These are phyloP conservation scores for Hirtodrosophila trivittata DNA, from an alignment of 2,888 invertebrate species.

Conservation along the genomic window DNA sequence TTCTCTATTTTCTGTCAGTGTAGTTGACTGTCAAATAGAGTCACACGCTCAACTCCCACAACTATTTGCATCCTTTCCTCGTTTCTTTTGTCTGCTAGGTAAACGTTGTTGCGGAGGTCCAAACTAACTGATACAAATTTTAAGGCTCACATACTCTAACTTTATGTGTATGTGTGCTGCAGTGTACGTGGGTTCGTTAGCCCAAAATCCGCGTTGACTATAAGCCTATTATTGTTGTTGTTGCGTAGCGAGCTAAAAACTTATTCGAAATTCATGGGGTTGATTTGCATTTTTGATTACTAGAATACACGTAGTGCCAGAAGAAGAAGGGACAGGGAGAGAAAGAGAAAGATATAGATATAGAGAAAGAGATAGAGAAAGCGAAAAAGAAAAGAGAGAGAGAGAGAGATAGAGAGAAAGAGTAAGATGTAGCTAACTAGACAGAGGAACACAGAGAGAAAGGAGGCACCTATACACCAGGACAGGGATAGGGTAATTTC, in stretches of 20 bases:
- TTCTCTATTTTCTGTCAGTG: constrained; percentile 44
- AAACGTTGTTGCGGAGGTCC: constrained; percentile 22
- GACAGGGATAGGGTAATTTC: constrained; percentile 8
- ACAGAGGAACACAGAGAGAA: constrained; percentile 4
- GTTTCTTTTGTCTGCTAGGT: constrained; percentile 21
- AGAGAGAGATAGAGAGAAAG: background rate
- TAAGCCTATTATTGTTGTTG: constrained; percentile 46
- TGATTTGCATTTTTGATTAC: constrained; percentile 84
- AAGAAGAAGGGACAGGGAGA: background rate
- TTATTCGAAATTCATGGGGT: constrained; percentile 82
- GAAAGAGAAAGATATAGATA: background rate
- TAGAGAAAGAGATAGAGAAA: background rate
- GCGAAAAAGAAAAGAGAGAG: background rate
- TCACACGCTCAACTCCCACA: constrained; percentile 36
- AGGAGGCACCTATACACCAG: no score
- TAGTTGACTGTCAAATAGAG: constrained; percentile 33
- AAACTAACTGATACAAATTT: constrained; percentile 77
- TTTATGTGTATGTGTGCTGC: constrained; percentile 11
- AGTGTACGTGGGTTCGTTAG: constrained; percentile 75
- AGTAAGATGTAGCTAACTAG: background rate
- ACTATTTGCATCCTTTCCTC: constrained; percentile 33
- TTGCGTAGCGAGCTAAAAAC: constrained; percentile 63
- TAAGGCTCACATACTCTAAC: constrained; percentile 59
- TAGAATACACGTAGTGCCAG: constrained; percentile 57
- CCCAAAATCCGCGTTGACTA: constrained; percentile 69